Evolutionary conservation across 2,888 invertebrate genomes (phyloP), one percentile per base, ranked within the genome.

Genomic region (Odiellus spinosus): DNA sequence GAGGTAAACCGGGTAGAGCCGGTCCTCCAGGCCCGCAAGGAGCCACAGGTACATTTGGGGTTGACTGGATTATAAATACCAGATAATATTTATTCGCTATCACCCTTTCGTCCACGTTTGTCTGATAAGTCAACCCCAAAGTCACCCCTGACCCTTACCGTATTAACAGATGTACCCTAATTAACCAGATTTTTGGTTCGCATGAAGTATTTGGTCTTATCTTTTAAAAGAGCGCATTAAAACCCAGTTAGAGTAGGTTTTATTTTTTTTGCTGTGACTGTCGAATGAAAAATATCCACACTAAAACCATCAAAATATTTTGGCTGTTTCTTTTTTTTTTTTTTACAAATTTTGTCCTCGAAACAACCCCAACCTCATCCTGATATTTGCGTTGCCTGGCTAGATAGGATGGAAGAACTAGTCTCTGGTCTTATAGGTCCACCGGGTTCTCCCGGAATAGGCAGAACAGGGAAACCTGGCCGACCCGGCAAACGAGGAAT

Each of bases 331-430:
- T 12, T 35, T 12, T 12, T 35, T 35, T 12, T 35, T 35, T 35
- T 35, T 14, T 35, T 35, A 12, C 35, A n/a, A 35, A n/a, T 12
- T 38, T 36, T 38, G 17, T 18, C 38, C 38, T 17, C 35, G n/a
- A 26, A 26, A 6, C 26, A 26, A 26, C 26, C 26, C 8, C 5
- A 26, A 26, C 26, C 26, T 26, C 26, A 26, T 26, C 26, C 26
- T 26, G 26, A 26, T 26, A 26, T 33, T 19, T 35, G 19, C 26
- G n/a, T 21, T 12, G 12, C 56, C 56, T 18, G 26, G 26, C 26
- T 66, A 85, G 86, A 82, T 59, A 79, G 82, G 59, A 67, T 86
- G 58, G 74, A 73, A 57, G 83, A 83, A 61, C 67, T 85, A 59
- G 71, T 77, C 39, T 69, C 76, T 36, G 70, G 72, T 14, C 56